These are phyloP conservation scores for Ardeotis arabs DNA, from an alignment of 2,113 vertebrate genomes.

Conservation along the genomic window DNA sequence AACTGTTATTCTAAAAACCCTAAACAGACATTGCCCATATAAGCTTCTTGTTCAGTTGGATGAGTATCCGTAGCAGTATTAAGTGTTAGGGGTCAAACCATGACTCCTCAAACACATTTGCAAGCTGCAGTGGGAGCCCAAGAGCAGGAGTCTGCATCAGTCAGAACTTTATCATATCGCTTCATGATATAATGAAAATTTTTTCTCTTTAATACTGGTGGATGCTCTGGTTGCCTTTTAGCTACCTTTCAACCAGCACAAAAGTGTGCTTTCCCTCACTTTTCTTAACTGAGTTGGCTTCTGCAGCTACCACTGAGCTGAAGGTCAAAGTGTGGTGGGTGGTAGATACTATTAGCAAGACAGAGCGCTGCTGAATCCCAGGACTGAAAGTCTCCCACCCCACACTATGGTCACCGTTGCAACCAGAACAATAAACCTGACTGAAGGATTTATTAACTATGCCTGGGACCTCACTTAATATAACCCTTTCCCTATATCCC, in stretches of 20 bases:
- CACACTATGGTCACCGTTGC: not conserved
- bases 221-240: not conserved
- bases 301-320: not conserved
- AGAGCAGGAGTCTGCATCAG: not conserved
- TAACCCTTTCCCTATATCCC: not conserved
- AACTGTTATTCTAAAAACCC: not conserved
- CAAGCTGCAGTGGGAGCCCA: not conserved
- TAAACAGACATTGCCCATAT: not conserved
- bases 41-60: not conserved
- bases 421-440: slow-evolving; percentile 1
- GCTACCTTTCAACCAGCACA: not conserved
- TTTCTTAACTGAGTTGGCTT: not conserved
- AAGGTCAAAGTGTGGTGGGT: not conserved
- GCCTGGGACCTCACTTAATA: not conserved
- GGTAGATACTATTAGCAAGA: not conserved
- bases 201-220: not conserved
- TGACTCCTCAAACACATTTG: not conserved
- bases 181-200: not conserved
- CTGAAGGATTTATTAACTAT: not conserved
- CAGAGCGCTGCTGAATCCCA: not conserved
- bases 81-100: not conserved
- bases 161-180: not conserved
- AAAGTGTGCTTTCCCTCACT: not conserved
- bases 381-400: not conserved
- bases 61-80: not conserved